These are phyloP conservation scores for Pantherophis guttatus DNA, from an alignment of 2,113 vertebrate species.

Conservation along the genomic window DNA sequence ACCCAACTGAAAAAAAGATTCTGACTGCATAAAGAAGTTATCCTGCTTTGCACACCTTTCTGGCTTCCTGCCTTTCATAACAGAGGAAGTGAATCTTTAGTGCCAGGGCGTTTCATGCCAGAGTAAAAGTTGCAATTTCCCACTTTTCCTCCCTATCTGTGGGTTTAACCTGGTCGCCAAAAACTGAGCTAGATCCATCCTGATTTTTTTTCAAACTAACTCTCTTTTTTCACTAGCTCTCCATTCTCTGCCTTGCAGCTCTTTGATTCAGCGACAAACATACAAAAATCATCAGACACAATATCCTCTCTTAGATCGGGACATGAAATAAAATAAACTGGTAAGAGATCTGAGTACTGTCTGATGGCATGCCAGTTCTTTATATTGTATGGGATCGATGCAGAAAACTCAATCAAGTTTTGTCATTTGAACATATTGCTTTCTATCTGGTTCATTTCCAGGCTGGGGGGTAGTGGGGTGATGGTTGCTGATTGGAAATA, in stretches of 20 bases:
- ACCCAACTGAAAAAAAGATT: background rate
- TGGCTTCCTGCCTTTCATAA: background rate
- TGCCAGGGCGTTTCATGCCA: background rate
- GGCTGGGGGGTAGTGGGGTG: background rate
- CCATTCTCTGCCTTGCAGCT: background rate
- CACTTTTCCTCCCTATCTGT: no score
- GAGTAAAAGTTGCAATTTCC: background rate
- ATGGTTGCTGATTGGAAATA: slow-evolving; percentile 16
- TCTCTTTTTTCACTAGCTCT: background rate
- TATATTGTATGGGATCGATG: background rate
- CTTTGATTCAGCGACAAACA: background rate
- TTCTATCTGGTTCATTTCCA: slow-evolving; percentile 15
- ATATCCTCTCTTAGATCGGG: background rate
- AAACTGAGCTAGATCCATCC: background rate
- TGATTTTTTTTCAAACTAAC: no score
- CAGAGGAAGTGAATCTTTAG: background rate
- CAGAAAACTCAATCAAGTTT: slow-evolving; percentile 10
- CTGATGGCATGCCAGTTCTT: background rate
- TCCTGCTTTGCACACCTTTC: background rate
- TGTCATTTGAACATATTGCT: slow-evolving; percentile 16
- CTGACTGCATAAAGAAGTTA: background rate
- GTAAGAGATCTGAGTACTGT: background rate
- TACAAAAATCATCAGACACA: background rate
- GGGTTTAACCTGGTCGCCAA: background rate
- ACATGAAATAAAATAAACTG: background rate